phyloP scores from a whole-genome alignment of 37 sponge, comb jelly and placozoan species.

The Beroe ovata region DNA sequence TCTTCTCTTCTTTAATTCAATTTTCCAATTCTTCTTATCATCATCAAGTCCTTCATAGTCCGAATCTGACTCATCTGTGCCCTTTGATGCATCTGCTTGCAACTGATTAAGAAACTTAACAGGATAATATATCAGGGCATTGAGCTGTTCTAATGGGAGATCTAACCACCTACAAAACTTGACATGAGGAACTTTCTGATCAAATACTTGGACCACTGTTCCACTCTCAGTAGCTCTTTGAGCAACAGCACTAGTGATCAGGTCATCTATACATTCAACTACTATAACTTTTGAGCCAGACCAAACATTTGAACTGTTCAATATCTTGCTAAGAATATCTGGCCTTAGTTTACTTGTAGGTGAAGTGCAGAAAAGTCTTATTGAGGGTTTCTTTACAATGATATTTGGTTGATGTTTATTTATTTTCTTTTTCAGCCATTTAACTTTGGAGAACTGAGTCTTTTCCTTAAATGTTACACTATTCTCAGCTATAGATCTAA shows the following conservation, averaged over 20 bases:
- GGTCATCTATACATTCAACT: slow-evolving; percentile 23
- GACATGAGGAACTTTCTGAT: slow-evolving; percentile 15
- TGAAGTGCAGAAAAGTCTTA: slow-evolving; percentile 17
- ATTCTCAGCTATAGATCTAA: slow-evolving; percentile 4
- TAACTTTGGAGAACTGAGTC: slow-evolving; percentile 33
- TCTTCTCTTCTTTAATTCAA: slow-evolving; percentile 13
- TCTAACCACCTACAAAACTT: slow-evolving; percentile 34
- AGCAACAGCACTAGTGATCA: slow-evolving; percentile 34
- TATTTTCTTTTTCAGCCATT: slow-evolving; percentile 58
- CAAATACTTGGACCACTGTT: slow-evolving; percentile 17
- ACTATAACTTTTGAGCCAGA: slow-evolving; percentile 28
- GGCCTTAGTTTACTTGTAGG: slow-evolving; percentile 29
- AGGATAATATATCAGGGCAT: slow-evolving; percentile 36
- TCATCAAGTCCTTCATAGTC: background rate
- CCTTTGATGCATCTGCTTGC: background rate
- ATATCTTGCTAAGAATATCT: slow-evolving; percentile 13
- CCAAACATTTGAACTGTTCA: slow-evolving; percentile 49
- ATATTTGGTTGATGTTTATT: slow-evolving; percentile 10
- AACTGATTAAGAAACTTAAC: background rate
- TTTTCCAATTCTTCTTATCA: background rate
- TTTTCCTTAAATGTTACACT: slow-evolving; percentile 3
- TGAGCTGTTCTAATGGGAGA: background rate
- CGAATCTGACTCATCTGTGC: background rate
- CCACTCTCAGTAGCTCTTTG: slow-evolving; percentile 1
- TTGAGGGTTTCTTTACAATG: slow-evolving; percentile 27